phyloP scores from a whole-genome alignment of 2,888 invertebrate genomes.

The Odontomyia ornata region DNA sequence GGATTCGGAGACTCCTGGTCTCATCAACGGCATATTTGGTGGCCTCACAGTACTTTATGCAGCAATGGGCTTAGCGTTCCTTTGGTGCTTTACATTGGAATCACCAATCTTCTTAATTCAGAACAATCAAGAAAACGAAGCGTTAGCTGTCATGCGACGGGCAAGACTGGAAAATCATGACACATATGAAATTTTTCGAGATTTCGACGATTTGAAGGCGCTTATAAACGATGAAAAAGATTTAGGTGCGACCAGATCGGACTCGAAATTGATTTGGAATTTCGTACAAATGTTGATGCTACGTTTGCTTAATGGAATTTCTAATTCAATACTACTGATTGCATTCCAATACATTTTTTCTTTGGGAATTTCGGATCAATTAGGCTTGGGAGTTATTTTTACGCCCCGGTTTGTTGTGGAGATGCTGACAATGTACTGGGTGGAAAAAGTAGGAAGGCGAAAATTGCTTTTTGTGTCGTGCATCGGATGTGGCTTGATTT shows the following conservation, averaged over 20 bases:
- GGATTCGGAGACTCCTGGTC: too few relatives aligned
- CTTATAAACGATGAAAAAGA: constrained; percentile 18
- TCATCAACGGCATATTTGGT: too few relatives aligned
- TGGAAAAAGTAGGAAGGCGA: too few relatives aligned
- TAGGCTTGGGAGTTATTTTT: too few relatives aligned
- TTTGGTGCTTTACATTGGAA: constrained; percentile 6
- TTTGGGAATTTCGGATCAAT: too few relatives aligned
- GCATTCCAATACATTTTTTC: not conserved
- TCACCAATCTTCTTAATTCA: constrained; percentile 13
- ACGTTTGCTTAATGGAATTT: not conserved
- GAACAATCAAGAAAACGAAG: constrained; percentile 24
- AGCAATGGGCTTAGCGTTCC: not conserved
- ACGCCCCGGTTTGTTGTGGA: too few relatives aligned
- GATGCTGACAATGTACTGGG: too few relatives aligned
- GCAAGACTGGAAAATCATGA: constrained; percentile 4
- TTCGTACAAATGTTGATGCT: not conserved
- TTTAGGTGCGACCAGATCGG: too few relatives aligned
- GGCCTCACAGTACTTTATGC: constrained; percentile 16
- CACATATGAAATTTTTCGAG: not conserved
- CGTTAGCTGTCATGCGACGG: not conserved
- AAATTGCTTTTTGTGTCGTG: too few relatives aligned
- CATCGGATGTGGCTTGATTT: too few relatives aligned
- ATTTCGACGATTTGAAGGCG: constrained; percentile 16
- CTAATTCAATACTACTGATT: not conserved
- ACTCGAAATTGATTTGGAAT: not conserved